Conservation (phyloP, 2,888 invertebrate species). For the Yponomeuta cagnagella region DNA sequence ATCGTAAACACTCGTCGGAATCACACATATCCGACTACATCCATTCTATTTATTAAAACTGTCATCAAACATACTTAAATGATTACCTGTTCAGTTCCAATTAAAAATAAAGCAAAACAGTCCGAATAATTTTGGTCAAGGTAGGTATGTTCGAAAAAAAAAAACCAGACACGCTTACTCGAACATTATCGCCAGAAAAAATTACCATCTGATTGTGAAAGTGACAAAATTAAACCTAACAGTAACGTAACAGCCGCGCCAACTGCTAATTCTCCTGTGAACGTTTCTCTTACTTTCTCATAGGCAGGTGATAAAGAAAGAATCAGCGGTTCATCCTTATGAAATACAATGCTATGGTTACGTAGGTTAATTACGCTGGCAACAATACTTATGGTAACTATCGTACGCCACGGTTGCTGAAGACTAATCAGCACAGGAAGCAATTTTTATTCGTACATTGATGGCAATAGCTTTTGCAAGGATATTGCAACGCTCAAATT, state of each 20-base stretch:
- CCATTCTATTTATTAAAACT: neutral
- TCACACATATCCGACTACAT: neutral
- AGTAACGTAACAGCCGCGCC: slow-evolving; percentile 10
- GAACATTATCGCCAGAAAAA: neutral
- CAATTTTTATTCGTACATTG: neutral
- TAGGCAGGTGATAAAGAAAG: slow-evolving; percentile 4
- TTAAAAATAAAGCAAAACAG: neutral
- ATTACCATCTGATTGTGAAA: slow-evolving; percentile 13
- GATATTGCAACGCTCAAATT: neutral
- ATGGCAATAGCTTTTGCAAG: neutral
- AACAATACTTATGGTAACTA: neutral
- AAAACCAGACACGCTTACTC: neutral
- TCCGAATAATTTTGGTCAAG: slow-evolving; percentile 11
- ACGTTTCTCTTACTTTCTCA: slow-evolving; percentile 12
- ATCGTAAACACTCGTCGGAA: neutral
- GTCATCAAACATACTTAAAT: neutral
- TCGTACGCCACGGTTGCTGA: neutral
- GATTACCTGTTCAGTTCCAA: neutral
- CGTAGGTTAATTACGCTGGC: neutral
- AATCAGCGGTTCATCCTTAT: neutral
- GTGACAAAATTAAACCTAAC: slow-evolving; percentile 15
- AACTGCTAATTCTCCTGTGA: slow-evolving; percentile 12
- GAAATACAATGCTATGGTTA: neutral
- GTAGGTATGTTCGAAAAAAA: neutral
- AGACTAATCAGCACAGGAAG: neutral